Percentiles rank a stretch among this genome's conserved stretches.
phyloP scores from a whole-genome alignment of 2,888 invertebrate genomes.

The Heteromurus nitidus region DNA sequence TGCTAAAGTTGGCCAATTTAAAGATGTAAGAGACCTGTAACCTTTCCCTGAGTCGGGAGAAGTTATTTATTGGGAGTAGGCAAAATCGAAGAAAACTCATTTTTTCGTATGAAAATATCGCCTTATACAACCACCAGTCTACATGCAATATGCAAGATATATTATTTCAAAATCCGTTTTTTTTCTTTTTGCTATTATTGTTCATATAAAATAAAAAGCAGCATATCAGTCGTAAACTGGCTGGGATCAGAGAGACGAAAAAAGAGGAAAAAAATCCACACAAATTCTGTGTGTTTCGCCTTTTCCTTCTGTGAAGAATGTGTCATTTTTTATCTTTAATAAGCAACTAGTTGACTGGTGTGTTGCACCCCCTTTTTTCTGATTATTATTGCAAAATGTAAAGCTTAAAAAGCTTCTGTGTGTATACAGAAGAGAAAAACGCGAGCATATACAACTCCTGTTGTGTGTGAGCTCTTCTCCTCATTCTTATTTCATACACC shows the following conservation, averaged over 20 bases:
- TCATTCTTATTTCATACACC: slow-evolving; percentile 20
- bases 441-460: neutral
- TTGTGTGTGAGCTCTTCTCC: neutral
- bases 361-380: slow-evolving; percentile 63
- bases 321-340: slow-evolving; percentile 67
- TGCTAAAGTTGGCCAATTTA: slow-evolving; percentile 50
- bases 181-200: neutral
- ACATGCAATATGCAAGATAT: neutral
- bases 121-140: slow-evolving; percentile 5
- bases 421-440: neutral
- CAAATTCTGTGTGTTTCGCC: neutral
- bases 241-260: neutral
- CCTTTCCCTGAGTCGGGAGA: slow-evolving; percentile 25
- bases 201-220: too few species aligned
- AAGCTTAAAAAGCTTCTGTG: slow-evolving; percentile 48
- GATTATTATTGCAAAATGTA: slow-evolving; percentile 59
- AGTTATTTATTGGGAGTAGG: slow-evolving; percentile 42
- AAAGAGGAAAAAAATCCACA: neutral
- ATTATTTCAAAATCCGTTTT: slow-evolving; percentile 1
- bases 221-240: too few species aligned
- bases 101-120: slow-evolving; percentile 42
- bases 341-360: slow-evolving; percentile 61
- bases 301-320: slow-evolving; percentile 56
- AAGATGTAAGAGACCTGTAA: slow-evolving; percentile 1
- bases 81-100: slow-evolving; percentile 34